Conservation (phyloP, 2,888 invertebrate species). For the Eilema caniola region DNA sequence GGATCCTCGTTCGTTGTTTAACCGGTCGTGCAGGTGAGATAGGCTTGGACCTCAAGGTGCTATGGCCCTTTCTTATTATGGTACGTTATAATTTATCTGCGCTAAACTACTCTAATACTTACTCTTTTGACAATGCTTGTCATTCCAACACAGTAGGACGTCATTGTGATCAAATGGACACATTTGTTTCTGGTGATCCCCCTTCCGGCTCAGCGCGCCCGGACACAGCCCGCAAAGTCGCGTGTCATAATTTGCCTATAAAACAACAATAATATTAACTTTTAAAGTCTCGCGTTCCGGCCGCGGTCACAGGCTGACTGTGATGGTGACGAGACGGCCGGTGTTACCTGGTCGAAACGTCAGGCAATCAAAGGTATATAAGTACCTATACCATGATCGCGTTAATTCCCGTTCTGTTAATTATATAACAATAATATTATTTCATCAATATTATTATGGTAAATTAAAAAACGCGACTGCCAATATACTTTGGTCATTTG, state of each 20-base stretch:
- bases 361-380: no score
- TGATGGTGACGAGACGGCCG: no score
- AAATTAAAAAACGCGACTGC: slow-evolving; percentile 11
- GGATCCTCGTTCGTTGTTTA: background rate
- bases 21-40: no score
- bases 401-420: no score
- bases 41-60: no score
- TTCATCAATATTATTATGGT: no score
- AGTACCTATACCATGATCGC: no score
- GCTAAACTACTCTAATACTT: slow-evolving; percentile 43
- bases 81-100: background rate
- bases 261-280: slow-evolving; percentile 65
- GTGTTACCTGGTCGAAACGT: no score
- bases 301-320: no score
- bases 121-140: slow-evolving; percentile 92
- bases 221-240: slow-evolving; percentile 79
- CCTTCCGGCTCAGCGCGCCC: slow-evolving; percentile 69
- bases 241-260: slow-evolving; percentile 87
- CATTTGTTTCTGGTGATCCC: slow-evolving; percentile 62
- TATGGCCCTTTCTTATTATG: background rate
- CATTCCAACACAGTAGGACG: slow-evolving; percentile 93
- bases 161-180: slow-evolving; percentile 76
- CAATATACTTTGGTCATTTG: no score
- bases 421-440: no score
- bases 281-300: no score